Evolutionary conservation across 1,140 invertebrate species (phyloP).

Genomic region (Macrostomum lignano): DNA sequence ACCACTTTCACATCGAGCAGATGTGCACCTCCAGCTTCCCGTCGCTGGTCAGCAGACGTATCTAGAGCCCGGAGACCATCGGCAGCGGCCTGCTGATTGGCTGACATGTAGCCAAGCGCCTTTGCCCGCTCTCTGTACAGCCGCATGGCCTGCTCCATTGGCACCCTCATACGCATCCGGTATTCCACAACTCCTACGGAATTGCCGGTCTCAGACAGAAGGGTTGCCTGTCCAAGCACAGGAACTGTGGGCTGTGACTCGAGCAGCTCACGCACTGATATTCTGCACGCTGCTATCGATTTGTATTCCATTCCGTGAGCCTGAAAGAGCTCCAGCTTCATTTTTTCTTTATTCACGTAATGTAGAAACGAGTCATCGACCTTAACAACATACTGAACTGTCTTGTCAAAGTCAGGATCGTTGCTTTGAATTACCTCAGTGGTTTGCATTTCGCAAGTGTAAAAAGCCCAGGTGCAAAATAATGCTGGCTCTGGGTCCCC

Average conservation of each 20-base stretch:
- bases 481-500: slow-evolving; percentile 20
- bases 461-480: slow-evolving; percentile 30
- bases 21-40: slow-evolving; percentile 24
- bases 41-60: slow-evolving; percentile 12
- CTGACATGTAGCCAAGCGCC: slow-evolving; percentile 23
- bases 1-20: slow-evolving; percentile 25
- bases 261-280: too few relatives aligned
- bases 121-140: slow-evolving; percentile 23
- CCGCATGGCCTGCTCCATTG: slow-evolving; percentile 27
- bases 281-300: too few relatives aligned
- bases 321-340: too few relatives aligned
- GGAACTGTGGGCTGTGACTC: too few relatives aligned
- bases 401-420: slow-evolving; percentile 26
- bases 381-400: slow-evolving; percentile 27
- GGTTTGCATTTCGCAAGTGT: slow-evolving; percentile 28
- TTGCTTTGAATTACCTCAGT: slow-evolving; percentile 23
- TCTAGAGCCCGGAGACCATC: slow-evolving; percentile 18
- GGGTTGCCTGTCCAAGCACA: too few relatives aligned
- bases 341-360: slow-evolving; percentile 26
- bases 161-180: slow-evolving; percentile 27
- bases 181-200: slow-evolving; percentile 25
- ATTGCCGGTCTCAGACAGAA: slow-evolving; percentile 11
- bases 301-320: too few relatives aligned
- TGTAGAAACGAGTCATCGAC: slow-evolving; percentile 31
- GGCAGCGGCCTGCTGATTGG: slow-evolving; percentile 14